Conservation (phyloP, 2,888 invertebrate species). For the Hydraecia micacea region DNA sequence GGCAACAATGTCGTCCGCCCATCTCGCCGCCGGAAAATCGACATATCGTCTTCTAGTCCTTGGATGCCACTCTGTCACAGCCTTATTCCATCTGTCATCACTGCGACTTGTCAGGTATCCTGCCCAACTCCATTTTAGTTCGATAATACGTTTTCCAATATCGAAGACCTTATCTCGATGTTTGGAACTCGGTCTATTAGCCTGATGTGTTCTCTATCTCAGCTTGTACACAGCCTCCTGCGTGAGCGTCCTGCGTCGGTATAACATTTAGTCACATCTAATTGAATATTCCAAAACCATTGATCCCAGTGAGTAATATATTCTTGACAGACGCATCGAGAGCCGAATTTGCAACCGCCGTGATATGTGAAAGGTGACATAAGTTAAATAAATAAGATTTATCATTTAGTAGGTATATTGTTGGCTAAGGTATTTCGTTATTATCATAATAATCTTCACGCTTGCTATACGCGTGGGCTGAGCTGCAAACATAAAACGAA, state of each 20-base stretch:
- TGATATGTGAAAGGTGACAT: conserved; percentile 55
- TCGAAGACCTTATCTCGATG: background rate
- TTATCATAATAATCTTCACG: conserved; percentile 22
- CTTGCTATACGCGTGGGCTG: background rate
- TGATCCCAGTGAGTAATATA: conserved; percentile 27
- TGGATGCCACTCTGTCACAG: background rate
- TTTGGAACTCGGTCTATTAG: background rate
- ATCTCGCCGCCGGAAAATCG: too few relatives aligned
- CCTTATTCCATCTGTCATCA: background rate
- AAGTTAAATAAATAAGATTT: conserved; percentile 35
- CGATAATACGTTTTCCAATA: background rate
- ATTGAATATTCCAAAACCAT: conserved; percentile 4
- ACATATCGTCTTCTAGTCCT: too few relatives aligned
- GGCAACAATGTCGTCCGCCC: too few relatives aligned
- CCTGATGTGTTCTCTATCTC: background rate
- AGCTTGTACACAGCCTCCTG: background rate
- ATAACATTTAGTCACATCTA: background rate
- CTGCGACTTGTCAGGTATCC: background rate
- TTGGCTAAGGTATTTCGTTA: conserved; percentile 19
- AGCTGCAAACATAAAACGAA: background rate
- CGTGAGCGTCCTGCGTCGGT: background rate
- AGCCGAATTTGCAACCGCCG: conserved; percentile 34
- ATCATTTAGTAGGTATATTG: conserved; percentile 3
- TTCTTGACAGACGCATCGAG: conserved; percentile 29
- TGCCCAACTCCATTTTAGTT: too few relatives aligned